Evolutionary conservation across 23 tunicate species (phyloP), one percentile per base, ranked within the genome.

Genomic region (Aplidium turbinatum): DNA sequence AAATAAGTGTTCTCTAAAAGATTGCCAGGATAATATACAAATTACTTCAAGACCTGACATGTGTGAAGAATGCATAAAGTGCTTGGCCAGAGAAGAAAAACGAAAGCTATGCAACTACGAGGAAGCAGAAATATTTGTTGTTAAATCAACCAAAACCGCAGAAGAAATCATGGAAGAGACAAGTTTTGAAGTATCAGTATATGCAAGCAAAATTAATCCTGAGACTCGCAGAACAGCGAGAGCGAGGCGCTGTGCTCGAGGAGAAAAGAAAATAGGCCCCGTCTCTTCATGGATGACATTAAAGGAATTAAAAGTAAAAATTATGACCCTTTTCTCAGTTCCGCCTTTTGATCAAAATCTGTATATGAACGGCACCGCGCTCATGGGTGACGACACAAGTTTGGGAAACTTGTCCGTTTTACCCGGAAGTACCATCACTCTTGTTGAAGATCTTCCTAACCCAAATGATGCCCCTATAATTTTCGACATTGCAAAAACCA

Each of bases 291-390:
- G 31, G 11, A 35, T 86, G 66, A 89, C 96, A 3, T 75, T 89
- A 40, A 82, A 83, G 62, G 79, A 82, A n/a, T 51, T 89, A 28
- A 89, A 89, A 65, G 45, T 89, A 2, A 77, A 71, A 67, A 72
- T 89, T 7, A 89, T 89, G 96, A 22, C 24, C 38, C 46, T 74
- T n/a, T 82, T 76, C 61, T 78, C 89, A 22, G 70, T 89, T 16
- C 89, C 96, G 0, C 96, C 96, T 2, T 89, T 89, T 78, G 96
- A 89, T 56, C 96, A 89, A 46, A 89, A 89, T 54, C 63, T 89
- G 19, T 89, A 85, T 85, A 30, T 82, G 16, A 64, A 82, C 70
- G 85, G 80, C 0, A 63, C 40, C 24, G 6, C 24, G 28, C 69
- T 82, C 4, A 22, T 57, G 1, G 83, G 78, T 48, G 81, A 89